These are phyloP conservation scores for Eupsittula cactorum DNA, from an alignment of 2,113 vertebrate genomes.

Conservation along the genomic window DNA sequence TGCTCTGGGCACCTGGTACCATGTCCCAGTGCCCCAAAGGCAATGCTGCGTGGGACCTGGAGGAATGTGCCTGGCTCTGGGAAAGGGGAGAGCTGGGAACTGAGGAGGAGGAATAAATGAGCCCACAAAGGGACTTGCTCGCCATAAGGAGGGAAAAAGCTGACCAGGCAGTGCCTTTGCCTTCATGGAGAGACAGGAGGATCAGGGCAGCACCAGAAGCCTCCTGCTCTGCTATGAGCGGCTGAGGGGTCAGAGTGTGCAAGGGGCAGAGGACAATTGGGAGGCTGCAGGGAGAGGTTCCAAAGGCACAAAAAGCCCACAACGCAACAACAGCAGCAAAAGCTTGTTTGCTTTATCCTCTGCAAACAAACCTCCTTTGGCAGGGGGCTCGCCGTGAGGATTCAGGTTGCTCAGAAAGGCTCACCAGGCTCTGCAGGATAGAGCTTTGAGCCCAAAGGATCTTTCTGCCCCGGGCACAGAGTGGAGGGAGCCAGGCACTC, in stretches of 20 bases:
- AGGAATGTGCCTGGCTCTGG: background rate
- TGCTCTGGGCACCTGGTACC: background rate
- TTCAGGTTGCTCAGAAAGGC: slow-evolving; percentile 65
- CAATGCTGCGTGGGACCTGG: background rate
- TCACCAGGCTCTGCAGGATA: background rate
- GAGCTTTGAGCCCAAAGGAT: background rate
- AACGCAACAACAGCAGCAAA: background rate
- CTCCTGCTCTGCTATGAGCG: background rate
- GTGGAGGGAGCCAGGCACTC: background rate
- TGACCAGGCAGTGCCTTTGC: background rate
- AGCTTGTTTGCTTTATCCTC: slow-evolving; percentile 63
- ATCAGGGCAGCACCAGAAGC: background rate
- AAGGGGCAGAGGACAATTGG: background rate
- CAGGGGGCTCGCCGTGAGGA: slow-evolving; percentile 39
- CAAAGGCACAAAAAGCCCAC: slow-evolving; percentile 24
- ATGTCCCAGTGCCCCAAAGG: background rate
- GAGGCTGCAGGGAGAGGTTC: background rate
- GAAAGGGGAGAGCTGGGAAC: background rate
- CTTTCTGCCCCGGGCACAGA: background rate
- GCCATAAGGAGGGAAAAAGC: background rate
- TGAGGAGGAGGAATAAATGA: slow-evolving; percentile 17
- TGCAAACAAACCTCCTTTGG: slow-evolving; percentile 71
- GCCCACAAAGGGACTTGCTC: background rate
- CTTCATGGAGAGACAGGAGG: background rate
- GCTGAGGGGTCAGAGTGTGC: background rate